A percentile compares a stretch with the other conserved stretches of the same genome.
Evolutionary conservation across 23 tunicate genomes (phyloP).

Genomic region (Styela plicata): DNA sequence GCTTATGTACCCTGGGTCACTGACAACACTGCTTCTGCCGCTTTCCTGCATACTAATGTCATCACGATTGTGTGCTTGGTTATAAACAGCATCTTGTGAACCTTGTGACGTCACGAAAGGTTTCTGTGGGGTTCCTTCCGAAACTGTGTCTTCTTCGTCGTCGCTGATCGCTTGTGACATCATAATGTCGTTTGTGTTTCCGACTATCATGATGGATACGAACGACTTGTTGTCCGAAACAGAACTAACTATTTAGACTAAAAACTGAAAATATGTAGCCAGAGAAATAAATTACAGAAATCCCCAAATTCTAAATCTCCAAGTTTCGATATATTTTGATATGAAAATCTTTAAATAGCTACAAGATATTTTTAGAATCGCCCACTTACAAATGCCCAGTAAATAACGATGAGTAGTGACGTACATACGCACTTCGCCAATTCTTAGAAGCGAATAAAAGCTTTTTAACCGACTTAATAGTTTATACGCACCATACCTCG

Average conservation of each 20-base stretch:
- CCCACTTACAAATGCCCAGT: not conserved
- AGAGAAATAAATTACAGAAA: not conserved
- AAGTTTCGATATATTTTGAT: not conserved
- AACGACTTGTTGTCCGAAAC: not conserved
- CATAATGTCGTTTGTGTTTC: conserved; percentile 12
- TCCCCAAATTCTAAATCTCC: not conserved
- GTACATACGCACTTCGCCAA: not conserved
- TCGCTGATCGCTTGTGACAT: not conserved
- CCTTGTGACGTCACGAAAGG: not conserved
- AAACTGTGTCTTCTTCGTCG: not conserved
- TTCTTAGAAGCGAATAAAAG: not conserved
- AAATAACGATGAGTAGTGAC: not conserved
- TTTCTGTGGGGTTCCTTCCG: not conserved
- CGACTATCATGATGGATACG: conserved; percentile 3
- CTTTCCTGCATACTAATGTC: not conserved
- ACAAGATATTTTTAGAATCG: not conserved
- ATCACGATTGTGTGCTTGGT: not conserved
- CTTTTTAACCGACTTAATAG: not conserved
- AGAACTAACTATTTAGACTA: not conserved
- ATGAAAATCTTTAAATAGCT: not conserved
- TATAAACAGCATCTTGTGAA: not conserved
- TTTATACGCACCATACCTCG: not conserved
- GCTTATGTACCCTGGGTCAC: conserved; percentile 34
- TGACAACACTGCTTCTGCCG: conserved; percentile 23
- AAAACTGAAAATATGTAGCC: not conserved